Base-by-base conservation (phyloP, 1,140 invertebrate genomes). In the Ceratina japonica region DNA sequence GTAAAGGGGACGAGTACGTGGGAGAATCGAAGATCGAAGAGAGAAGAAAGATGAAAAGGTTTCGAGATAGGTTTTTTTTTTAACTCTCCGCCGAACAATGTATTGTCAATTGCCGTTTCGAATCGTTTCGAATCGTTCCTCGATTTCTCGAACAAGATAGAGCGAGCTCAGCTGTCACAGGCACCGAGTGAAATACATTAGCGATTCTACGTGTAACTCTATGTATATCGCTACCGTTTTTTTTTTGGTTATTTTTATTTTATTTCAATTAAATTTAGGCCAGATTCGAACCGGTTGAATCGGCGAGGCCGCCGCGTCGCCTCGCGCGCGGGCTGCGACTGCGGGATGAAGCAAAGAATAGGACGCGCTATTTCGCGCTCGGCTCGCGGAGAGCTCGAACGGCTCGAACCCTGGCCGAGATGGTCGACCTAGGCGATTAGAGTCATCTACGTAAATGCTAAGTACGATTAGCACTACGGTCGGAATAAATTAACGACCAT, bases 401-500 rank as follows among this genome's bases (percentile, higher is more conserved):
- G 24, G 70, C 61, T 18, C 49, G 54, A 79, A 75, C 70, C 52
- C 68, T 49, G 66, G 71, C 22, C 75, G 78, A 79, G 71, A 72
- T 72, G 77, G 70, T 83, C 79, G 70, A 88, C 84, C 86, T 90
- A 89, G 86, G 87, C 87, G 90, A 86, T 88, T 87, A 90, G 82
- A 90, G 83, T 89, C 79, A 87, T 89, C 89, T 92, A 91, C 87
- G 83, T 89, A 89, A 91, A 87, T 86, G 84, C 88, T 91, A 90
- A 89, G 83, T 91, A 90, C 85, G 84, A 86, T 91, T 87, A 91
- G 89, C 88, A 91, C 90, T 91, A 92, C 91, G 84, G 77, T 89
- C 90, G 91, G 85, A 91, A 90, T 91, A 89, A 87, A 74, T 86
- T 87, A 85, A 89, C 87, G 81, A 86, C 83, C 73, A 83, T 89